phyloP scores from a whole-genome alignment of 2,797 vertebrate genomes.

The Petrocephalus schoutedeni region DNA sequence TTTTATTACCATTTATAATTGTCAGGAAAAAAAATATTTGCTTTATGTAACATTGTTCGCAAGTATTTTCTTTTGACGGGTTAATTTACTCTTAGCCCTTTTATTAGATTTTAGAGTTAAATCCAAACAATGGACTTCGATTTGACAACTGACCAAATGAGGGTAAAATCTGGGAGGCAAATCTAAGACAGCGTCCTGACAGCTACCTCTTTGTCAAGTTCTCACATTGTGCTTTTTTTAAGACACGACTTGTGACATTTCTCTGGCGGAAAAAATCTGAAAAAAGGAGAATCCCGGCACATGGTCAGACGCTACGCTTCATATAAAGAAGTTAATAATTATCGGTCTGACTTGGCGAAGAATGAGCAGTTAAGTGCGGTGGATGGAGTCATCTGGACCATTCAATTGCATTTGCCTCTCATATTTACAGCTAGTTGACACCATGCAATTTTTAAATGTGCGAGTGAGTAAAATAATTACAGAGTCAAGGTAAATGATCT shows the following conservation, averaged over 20 bases:
- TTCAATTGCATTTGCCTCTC: conserved; percentile 36
- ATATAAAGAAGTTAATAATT: conserved; percentile 19
- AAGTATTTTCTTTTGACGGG: background rate
- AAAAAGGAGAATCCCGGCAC: conserved; percentile 6
- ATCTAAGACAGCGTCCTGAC: background rate
- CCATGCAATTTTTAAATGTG: conserved; percentile 58
- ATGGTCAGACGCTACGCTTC: background rate
- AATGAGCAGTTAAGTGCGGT: conserved; percentile 26
- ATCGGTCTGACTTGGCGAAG: conserved; percentile 13
- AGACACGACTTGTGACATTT: conserved; percentile 30
- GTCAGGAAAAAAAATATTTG: background rate
- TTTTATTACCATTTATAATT: background rate
- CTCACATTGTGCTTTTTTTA: conserved; percentile 1
- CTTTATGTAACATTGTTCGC: background rate
- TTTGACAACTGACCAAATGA: conserved; percentile 5
- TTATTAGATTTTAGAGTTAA: conserved; percentile 5
- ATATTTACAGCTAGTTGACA: conserved; percentile 59
- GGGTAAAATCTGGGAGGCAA: background rate
- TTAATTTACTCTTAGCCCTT: background rate
- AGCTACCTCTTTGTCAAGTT: background rate
- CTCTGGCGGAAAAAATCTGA: conserved; percentile 23
- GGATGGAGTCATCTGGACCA: conserved; percentile 23
- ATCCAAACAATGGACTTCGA: background rate
- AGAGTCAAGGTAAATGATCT: conserved; percentile 98
- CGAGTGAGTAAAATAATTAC: conserved; percentile 81